Conservation (phyloP, 2,797 vertebrate species). For the Loriculus beryllinus region DNA sequence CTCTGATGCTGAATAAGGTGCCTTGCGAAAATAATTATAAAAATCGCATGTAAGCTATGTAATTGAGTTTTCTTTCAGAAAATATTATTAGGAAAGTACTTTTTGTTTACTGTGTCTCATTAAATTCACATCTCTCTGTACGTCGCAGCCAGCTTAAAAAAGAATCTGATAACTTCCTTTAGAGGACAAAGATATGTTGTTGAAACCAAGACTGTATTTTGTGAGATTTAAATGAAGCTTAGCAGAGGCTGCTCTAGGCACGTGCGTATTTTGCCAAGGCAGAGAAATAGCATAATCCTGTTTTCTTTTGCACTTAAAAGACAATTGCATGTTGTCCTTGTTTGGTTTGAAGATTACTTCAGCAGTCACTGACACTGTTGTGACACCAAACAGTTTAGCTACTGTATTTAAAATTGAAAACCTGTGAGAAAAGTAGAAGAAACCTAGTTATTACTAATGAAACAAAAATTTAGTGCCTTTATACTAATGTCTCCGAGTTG, state of each 20-base stretch:
- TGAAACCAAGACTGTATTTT: not conserved
- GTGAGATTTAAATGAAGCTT: not conserved
- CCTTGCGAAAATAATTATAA: not conserved
- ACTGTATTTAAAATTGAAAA: not conserved
- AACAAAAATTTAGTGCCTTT: not conserved
- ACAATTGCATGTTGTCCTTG: not conserved
- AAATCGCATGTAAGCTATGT: not conserved
- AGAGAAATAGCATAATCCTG: fast-evolving
- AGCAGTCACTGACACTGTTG: not conserved
- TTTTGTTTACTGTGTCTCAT: not conserved
- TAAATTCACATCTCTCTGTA: not conserved
- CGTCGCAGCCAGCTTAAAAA: not conserved
- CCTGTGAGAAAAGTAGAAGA: not conserved
- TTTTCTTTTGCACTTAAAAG: not conserved
- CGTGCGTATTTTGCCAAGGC: not conserved
- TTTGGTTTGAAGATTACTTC: not conserved
- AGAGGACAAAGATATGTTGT: not conserved
- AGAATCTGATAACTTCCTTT: not conserved
- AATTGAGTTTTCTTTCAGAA: not conserved
- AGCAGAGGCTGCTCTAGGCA: not conserved
- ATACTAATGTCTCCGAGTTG: not conserved
- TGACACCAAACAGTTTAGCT: not conserved
- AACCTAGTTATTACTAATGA: not conserved
- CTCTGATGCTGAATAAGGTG: not conserved
- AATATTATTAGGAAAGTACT: not conserved